These are phyloP conservation scores for Sepiola atlantica DNA, from an alignment of 2,888 invertebrate species.

Conservation along the genomic window DNA sequence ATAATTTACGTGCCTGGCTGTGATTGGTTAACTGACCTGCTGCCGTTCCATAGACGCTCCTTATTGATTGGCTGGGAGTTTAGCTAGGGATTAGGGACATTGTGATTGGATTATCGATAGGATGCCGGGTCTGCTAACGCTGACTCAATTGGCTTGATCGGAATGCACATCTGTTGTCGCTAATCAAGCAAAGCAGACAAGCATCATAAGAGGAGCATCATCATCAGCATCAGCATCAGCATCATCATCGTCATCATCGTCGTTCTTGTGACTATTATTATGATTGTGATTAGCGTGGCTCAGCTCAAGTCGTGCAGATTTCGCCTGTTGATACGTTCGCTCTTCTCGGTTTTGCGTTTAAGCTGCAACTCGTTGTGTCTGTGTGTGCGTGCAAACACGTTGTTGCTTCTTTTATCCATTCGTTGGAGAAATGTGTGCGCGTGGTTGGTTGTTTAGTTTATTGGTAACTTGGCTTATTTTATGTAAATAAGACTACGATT, in stretches of 20 bases:
- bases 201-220: neutral
- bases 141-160: slow-evolving; percentile 23
- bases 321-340: neutral
- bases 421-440: too few species aligned
- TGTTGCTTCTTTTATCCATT: neutral
- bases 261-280: neutral
- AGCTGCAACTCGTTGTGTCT: neutral
- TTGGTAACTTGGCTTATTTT: too few species aligned
- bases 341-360: neutral
- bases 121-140: neutral
- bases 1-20: neutral
- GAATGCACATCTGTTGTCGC: slow-evolving; percentile 32
- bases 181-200: neutral
- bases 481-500: too few species aligned
- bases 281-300: neutral
- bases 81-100: neutral
- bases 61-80: neutral
- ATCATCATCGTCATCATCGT: too few species aligned
- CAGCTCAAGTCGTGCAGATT: neutral
- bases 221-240: neutral
- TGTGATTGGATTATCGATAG: slow-evolving; percentile 1
- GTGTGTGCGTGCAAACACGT: neutral
- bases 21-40: neutral
- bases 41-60: neutral
- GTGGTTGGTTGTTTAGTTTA: too few species aligned